phyloP scores from a whole-genome alignment of 1,140 invertebrate species.

The Vollenhovia emeryi region DNA sequence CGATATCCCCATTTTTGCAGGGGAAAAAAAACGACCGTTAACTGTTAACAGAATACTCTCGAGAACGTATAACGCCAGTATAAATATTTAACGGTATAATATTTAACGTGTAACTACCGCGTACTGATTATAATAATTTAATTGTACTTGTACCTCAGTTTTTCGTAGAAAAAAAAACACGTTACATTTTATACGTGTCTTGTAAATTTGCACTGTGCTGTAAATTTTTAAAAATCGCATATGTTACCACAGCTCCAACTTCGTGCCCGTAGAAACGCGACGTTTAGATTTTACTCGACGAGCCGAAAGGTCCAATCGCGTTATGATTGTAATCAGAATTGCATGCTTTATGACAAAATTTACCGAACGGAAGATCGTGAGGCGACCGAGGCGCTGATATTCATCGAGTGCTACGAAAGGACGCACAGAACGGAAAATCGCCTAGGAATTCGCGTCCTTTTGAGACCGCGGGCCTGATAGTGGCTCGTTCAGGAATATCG shows the following conservation, averaged over 20 bases:
- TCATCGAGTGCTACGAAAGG: slow-evolving; percentile 38
- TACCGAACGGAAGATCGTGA: not conserved
- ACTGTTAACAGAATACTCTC: not conserved
- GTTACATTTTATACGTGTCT: not conserved
- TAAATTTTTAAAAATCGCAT: not conserved
- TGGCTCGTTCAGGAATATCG: slow-evolving; percentile 48
- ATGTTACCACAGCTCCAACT: not conserved
- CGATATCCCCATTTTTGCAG: not conserved
- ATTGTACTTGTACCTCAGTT: not conserved
- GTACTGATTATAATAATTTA: not conserved
- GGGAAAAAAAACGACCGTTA: not conserved
- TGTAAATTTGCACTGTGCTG: not conserved
- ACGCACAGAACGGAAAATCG: slow-evolving; percentile 40
- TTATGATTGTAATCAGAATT: not conserved
- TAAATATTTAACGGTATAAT: slow-evolving; percentile 29
- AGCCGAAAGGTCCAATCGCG: not conserved
- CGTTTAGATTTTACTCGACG: too few relatives aligned
- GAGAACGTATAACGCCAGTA: not conserved
- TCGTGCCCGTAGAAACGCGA: not conserved
- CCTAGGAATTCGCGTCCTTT: slow-evolving; percentile 48
- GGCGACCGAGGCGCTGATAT: slow-evolving; percentile 10
- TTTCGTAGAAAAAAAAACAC: not conserved
- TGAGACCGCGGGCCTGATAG: slow-evolving; percentile 13
- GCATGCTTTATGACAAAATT: not conserved
- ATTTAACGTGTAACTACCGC: not conserved